Evolutionary conservation across 2,113 vertebrate species (phyloP).

Genomic region (Trogon surrucura): DNA sequence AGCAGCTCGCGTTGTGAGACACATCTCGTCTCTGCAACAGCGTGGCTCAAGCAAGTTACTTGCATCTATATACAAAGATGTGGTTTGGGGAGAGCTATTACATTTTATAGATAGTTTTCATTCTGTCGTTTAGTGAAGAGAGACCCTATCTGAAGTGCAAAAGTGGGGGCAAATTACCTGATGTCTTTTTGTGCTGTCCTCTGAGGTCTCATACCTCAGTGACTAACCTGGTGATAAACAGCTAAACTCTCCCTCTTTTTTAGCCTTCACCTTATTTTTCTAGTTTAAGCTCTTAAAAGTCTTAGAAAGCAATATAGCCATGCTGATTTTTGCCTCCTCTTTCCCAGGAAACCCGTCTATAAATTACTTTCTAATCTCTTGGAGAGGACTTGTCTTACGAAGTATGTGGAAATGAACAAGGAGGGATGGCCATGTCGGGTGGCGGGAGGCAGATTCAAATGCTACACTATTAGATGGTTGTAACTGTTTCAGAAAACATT

Average conservation of each 20-base stretch:
- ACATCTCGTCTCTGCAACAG: background rate
- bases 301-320: background rate
- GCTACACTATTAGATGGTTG: background rate
- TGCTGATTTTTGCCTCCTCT: background rate
- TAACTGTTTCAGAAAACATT: background rate
- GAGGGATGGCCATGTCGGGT: background rate
- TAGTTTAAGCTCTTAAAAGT: background rate
- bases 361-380: background rate
- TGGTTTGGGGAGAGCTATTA: background rate
- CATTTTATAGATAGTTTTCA: background rate
- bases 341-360: background rate
- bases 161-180: background rate
- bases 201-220: background rate
- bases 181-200: background rate
- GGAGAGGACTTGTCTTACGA: background rate
- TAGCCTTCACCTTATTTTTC: background rate
- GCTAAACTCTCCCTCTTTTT: background rate
- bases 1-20: background rate
- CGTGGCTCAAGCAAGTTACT: accelerated
- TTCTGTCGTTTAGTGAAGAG: background rate
- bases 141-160: background rate
- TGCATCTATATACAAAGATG: background rate
- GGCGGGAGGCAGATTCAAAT: background rate
- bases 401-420: background rate
- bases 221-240: background rate